Percentiles rank a stretch among this genome's conserved stretches.
Conservation (phyloP, 2,888 invertebrate species). For the Phrixothrix hirtus region DNA sequence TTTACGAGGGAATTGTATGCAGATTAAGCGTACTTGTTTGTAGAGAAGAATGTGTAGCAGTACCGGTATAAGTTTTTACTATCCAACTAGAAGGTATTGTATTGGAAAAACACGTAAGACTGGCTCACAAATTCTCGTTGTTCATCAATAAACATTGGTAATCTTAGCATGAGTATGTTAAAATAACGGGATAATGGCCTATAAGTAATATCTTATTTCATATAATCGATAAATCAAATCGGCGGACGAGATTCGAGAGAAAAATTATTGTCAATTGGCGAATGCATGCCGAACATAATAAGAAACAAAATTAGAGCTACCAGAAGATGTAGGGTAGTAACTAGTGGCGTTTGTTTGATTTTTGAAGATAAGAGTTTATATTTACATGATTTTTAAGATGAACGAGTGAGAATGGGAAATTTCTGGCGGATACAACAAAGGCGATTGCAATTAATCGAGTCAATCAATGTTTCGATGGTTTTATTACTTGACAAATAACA, state of each 20-base stretch:
- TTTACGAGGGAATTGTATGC: constrained; percentile 21
- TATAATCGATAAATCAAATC: too few species aligned
- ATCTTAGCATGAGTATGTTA: too few species aligned
- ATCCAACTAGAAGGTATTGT: constrained; percentile 20
- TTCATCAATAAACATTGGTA: constrained; percentile 22
- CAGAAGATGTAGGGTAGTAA: background rate
- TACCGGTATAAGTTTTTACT: constrained; percentile 20
- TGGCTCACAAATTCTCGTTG: constrained; percentile 12
- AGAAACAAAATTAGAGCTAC: constrained; percentile 6
- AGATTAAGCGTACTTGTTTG: constrained; percentile 16
- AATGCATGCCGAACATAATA: background rate
- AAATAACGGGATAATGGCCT: too few species aligned
- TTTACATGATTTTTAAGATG: background rate
- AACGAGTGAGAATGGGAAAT: background rate
- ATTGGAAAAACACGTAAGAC: constrained; percentile 17
- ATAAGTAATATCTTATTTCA: too few species aligned
- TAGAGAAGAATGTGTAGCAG: constrained; percentile 22
- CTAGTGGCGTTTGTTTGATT: too few species aligned
- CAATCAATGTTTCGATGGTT: constrained; percentile 16
- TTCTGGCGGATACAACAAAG: constrained; percentile 8
- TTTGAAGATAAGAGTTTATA: constrained; percentile 8
- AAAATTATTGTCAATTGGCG: constrained; percentile 1
- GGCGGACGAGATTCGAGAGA: too few species aligned
- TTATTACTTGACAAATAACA: constrained; percentile 20
- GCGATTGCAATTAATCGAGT: constrained; percentile 12